Conservation (phyloP, 2,113 vertebrate species). For the Anguilla japonica region DNA sequence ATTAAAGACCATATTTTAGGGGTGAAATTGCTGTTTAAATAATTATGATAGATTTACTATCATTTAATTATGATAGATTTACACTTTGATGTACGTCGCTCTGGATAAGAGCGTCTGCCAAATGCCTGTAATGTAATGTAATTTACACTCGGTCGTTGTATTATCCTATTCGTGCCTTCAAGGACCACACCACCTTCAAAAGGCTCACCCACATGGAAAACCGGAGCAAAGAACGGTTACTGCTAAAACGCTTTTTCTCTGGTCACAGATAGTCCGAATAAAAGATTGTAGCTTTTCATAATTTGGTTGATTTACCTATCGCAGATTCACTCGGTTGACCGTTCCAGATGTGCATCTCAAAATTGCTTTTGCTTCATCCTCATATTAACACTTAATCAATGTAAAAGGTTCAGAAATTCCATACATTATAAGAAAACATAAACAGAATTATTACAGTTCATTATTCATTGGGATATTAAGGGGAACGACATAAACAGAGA, state of each 20-base stretch:
- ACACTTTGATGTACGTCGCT: no score
- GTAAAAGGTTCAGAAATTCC: background rate
- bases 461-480: background rate
- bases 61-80: no score
- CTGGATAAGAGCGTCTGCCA: no score
- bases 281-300: constrained; percentile 49
- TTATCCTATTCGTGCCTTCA: constrained; percentile 43
- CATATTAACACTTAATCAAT: background rate
- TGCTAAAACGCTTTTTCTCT: constrained; percentile 21
- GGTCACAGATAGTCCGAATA: constrained; percentile 35
- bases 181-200: constrained; percentile 33
- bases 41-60: no score
- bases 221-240: constrained; percentile 12
- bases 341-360: constrained; percentile 42
- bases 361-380: background rate
- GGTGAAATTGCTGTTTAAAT: no score
- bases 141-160: no score
- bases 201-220: constrained; percentile 30
- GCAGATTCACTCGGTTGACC: constrained; percentile 60
- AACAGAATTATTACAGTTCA: background rate
- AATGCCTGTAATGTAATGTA: no score
- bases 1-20: no score
- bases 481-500: no score
- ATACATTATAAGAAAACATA: background rate
- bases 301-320: constrained; percentile 55